phyloP scores from a whole-genome alignment of 2,113 vertebrate genomes.

The Ramphastos sulfuratus region DNA sequence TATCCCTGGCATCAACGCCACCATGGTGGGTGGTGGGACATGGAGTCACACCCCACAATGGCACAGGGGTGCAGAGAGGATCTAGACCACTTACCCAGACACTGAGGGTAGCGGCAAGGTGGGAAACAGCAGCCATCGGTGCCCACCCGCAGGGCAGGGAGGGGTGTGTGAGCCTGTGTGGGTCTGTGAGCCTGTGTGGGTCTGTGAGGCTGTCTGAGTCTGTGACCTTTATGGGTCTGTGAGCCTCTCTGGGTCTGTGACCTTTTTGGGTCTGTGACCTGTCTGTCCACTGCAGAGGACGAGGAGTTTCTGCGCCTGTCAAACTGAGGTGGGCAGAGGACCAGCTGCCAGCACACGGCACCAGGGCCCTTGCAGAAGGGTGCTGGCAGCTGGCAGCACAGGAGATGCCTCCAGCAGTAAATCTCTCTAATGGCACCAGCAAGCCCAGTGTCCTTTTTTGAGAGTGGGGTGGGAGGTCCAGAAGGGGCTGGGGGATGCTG shows the following conservation, averaged over 20 bases:
- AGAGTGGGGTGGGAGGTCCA: background rate
- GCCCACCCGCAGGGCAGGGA: rapidly evolving
- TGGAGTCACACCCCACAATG: background rate
- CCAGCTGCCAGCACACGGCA: rapidly evolving
- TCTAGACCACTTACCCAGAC: background rate
- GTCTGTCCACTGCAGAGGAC: constrained; percentile 18
- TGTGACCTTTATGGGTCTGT: background rate
- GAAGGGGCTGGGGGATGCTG: background rate
- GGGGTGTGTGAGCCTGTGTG: background rate
- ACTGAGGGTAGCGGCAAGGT: background rate
- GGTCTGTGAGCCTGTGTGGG: background rate
- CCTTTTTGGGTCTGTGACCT: background rate
- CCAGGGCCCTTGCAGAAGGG: rapidly evolving
- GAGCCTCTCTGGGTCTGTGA: no score
- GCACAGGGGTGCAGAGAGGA: rapidly evolving
- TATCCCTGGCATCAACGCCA: background rate
- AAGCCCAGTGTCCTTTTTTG: background rate
- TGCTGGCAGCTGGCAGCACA: background rate
- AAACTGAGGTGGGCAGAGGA: background rate
- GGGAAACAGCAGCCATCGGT: rapidly evolving
- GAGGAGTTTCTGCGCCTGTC: constrained; percentile 56
- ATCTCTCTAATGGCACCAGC: background rate
- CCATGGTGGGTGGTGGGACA: rapidly evolving
- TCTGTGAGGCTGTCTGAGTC: background rate
- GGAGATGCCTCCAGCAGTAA: constrained; percentile 20